A percentile compares a stretch with the other conserved stretches of the same genome.
phyloP scores from a whole-genome alignment of 1,140 invertebrate genomes.

The Gyrodactylus salaris region DNA sequence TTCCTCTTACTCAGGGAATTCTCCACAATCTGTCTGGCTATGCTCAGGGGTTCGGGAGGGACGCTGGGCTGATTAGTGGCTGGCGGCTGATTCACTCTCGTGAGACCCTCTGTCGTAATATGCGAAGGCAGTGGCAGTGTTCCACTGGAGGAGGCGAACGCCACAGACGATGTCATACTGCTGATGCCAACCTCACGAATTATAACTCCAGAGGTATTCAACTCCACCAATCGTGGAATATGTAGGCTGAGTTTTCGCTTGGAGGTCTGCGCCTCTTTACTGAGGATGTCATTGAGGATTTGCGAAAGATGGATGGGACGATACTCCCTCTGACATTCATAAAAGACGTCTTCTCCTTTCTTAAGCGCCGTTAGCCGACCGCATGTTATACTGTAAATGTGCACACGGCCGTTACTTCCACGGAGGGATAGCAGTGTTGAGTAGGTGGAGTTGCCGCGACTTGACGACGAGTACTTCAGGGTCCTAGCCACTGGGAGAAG shows the following conservation, averaged over 20 bases:
- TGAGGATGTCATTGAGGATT: background rate
- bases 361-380: background rate
- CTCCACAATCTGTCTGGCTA: background rate
- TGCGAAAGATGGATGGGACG: background rate
- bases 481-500: background rate
- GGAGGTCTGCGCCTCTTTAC: background rate
- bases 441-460: background rate
- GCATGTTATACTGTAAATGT: background rate
- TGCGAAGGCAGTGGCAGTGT: background rate
- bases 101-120: background rate
- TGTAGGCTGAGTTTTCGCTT: background rate
- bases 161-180: background rate
- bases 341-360: background rate
- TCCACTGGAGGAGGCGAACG: background rate
- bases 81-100: background rate
- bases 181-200: background rate
- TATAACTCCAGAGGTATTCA: background rate
- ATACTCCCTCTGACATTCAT: background rate
- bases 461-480: background rate
- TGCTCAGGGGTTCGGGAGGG: background rate
- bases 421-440: background rate
- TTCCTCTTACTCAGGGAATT: background rate
- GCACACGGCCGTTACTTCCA: background rate
- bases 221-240: background rate
- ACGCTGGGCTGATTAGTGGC: background rate